These are phyloP conservation scores for Nothocercus julius DNA, from an alignment of 2,113 vertebrate genomes.

Conservation along the genomic window DNA sequence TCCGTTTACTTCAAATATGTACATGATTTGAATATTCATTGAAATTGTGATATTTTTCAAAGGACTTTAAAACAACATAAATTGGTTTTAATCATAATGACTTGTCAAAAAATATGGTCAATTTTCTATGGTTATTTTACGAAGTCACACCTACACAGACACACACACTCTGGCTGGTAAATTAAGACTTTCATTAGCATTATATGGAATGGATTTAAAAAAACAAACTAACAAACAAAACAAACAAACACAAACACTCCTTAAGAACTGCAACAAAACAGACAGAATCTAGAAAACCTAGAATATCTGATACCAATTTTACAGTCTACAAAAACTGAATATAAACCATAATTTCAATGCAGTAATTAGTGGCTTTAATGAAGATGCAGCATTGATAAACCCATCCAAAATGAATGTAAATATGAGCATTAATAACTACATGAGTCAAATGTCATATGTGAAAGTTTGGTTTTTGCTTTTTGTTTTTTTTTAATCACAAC, in stretches of 20 bases:
- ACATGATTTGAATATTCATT: background rate
- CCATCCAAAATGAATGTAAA: background rate
- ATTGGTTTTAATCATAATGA: background rate
- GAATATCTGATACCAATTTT: background rate
- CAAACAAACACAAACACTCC: background rate
- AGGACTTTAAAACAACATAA: background rate
- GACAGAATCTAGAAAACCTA: background rate
- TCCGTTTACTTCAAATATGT: background rate
- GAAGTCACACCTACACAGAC: too few relatives aligned
- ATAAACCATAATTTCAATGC: background rate
- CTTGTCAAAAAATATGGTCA: background rate
- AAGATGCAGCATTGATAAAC: background rate
- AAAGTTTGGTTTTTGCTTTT: background rate
- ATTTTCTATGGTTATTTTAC: background rate
- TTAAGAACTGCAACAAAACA: background rate
- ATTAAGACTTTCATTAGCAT: background rate
- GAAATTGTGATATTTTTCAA: background rate
- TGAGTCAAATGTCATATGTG: background rate
- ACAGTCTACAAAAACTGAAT: background rate
- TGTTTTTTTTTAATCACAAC: background rate
- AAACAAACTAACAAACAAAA: background rate
- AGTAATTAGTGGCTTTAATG: background rate
- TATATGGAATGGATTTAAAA: background rate
- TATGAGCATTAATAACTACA: background rate
- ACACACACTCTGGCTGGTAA: too few relatives aligned